Base-by-base conservation (phyloP, 2,888 invertebrate genomes). In the Trichacis sp. region DNA sequence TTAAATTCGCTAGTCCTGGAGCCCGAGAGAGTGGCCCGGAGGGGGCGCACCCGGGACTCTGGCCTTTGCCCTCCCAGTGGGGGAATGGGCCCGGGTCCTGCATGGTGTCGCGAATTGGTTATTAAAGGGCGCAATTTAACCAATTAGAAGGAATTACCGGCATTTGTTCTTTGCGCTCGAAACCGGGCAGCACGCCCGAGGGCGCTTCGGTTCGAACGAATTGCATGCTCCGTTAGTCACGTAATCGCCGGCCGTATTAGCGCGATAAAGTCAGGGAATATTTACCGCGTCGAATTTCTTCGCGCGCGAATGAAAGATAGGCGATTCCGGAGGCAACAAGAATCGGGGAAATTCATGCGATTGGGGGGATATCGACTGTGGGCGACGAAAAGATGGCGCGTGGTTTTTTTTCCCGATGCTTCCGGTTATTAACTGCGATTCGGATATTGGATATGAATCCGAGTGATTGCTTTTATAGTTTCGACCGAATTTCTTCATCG, bases 131-230 rank as follows among this genome's bases (percentile, higher is more conserved):
- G 72, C 75, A 75, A 73, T 81, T 80, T 75, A 78, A 76, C 76
- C 77, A 81, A 80, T 81, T 81, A 78, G 77, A 78, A 80, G 79
- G 76, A 79, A 79, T 82, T 77, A 78, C 76, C 73, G 65, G 59
- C 68, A 71, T 72, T 71, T 69, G 68, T 73, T 70, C 73, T 69
- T 69, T 63, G 60, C 67, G 60, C 61, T 54, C 62, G 61, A 53
- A 54, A 11, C 53, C 50, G 54, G 56, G 50, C 62, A 64, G 51
- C 48, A 30, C 55, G 46, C 51, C 56, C 49, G 42, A 61, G 55
- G 50, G 50, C 42, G 56, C 62, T 64, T 60, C 64, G 64, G 60
- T 58, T 63, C 55, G 49, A 50, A 48, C 48, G 50, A 64, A 65
- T 63, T 43, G 57, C 57, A 62, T 38, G 60, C 51, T 54, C 57